These are phyloP conservation scores for Intellagama lesueurii DNA, from an alignment of 2,797 vertebrate genomes.

Conservation along the genomic window DNA sequence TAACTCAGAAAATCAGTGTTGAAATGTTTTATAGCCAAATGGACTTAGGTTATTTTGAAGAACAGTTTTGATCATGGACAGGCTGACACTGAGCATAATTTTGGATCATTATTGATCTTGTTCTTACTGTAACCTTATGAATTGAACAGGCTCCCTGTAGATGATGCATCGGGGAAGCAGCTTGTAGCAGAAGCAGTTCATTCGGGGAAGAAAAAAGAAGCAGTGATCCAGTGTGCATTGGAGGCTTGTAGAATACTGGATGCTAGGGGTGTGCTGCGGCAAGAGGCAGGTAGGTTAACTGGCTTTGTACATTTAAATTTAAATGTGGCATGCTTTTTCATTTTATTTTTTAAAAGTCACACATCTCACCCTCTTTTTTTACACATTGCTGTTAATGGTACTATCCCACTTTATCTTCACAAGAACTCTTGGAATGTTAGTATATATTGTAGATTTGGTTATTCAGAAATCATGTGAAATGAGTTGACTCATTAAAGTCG, in stretches of 20 bases:
- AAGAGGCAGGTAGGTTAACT: conserved; percentile 90
- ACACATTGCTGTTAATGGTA: background rate
- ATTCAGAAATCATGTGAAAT: background rate
- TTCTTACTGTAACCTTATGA: conserved; percentile 45
- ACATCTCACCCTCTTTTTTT: background rate
- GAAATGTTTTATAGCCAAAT: conserved; percentile 10
- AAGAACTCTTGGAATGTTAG: background rate
- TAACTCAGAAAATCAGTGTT: background rate
- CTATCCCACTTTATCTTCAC: background rate
- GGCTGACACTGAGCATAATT: background rate
- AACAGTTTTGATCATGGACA: background rate
- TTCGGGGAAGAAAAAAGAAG: conserved; percentile 95
- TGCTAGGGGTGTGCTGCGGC: conserved; percentile 91
- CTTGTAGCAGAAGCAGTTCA: conserved; percentile 93
- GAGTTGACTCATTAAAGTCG: background rate
- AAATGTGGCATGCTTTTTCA: background rate
- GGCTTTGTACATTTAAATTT: background rate
- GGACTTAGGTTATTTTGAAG: background rate
- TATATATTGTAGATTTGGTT: background rate
- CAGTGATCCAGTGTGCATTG: conserved; percentile 89
- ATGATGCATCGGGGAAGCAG: conserved; percentile 92
- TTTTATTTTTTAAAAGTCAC: background rate
- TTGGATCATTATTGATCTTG: background rate
- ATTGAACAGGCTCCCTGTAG: conserved; percentile 88
- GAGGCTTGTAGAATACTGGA: conserved; percentile 96